phyloP scores from a whole-genome alignment of 2,113 vertebrate genomes.

The Nothobranchius furzeri region DNA sequence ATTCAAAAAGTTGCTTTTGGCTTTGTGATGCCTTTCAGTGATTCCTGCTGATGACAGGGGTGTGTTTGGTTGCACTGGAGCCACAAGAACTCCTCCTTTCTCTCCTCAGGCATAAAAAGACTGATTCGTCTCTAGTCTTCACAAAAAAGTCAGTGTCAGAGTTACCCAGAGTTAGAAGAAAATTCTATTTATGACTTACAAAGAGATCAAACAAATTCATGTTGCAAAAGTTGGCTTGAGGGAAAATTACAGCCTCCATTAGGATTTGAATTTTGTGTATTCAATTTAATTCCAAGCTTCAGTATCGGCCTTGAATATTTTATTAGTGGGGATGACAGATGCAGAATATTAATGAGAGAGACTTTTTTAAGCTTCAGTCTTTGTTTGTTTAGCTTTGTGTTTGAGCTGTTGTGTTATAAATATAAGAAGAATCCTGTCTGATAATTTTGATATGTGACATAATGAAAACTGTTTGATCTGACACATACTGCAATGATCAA shows the following conservation, averaged over 20 bases:
- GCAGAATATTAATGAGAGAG: neutral
- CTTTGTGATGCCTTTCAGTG: too few relatives aligned
- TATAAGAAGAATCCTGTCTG: slow-evolving; percentile 7
- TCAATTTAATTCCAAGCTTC: slow-evolving; percentile 11
- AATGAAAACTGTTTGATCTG: slow-evolving; percentile 1
- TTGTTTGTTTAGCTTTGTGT: neutral
- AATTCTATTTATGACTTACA: slow-evolving; percentile 10
- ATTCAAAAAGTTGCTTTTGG: too few relatives aligned
- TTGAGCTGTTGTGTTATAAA: slow-evolving; percentile 3
- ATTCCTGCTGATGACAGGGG: too few relatives aligned
- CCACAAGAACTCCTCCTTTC: neutral
- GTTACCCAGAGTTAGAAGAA: neutral
- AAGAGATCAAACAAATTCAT: slow-evolving; percentile 29
- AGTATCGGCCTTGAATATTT: neutral
- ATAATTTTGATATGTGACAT: neutral
- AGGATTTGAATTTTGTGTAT: slow-evolving; percentile 19
- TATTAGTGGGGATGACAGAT: neutral
- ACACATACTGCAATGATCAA: slow-evolving; percentile 1
- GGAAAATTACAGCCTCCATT: slow-evolving; percentile 26
- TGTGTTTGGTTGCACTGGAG: too few relatives aligned
- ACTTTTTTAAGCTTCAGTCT: slow-evolving; percentile 3
- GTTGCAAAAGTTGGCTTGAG: slow-evolving; percentile 7
- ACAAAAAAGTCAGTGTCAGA: neutral
- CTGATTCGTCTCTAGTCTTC: neutral
- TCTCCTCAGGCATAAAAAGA: neutral